A percentile compares a stretch with the other conserved stretches of the same genome.
These are phyloP conservation scores for Gryllus bimaculatus DNA, from an alignment of 1,140 invertebrate genomes.

Conservation along the genomic window DNA sequence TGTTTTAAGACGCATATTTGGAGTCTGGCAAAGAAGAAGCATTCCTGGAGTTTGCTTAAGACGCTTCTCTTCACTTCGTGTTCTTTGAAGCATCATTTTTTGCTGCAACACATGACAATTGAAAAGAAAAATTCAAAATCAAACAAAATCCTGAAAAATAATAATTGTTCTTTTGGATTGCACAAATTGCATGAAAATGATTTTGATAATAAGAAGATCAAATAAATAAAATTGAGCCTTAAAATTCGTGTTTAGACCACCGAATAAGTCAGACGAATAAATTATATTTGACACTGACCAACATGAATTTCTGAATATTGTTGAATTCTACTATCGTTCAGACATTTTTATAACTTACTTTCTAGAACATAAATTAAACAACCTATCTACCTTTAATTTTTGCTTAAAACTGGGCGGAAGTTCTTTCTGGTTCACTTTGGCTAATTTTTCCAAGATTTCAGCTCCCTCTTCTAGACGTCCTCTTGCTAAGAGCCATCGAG, in stretches of 20 bases:
- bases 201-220: neutral
- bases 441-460: constrained; percentile 62
- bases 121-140: neutral
- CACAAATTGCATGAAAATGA: neutral
- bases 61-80: constrained; percentile 49
- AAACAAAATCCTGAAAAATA: neutral
- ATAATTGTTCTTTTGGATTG: neutral
- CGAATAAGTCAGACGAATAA: neutral
- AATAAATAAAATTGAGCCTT: neutral
- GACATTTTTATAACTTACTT: too few relatives aligned
- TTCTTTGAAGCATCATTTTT: constrained; percentile 55
- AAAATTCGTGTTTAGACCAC: neutral
- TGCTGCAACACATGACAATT: constrained; percentile 33
- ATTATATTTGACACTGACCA: neutral
- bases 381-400: constrained; percentile 43
- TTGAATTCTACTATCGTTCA: neutral
- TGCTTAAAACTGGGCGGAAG: constrained; percentile 60
- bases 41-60: constrained; percentile 52
- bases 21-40: constrained; percentile 63
- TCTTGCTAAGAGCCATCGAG: constrained; percentile 72
- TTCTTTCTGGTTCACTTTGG: constrained; percentile 63
- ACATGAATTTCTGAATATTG: neutral
- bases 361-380: neutral
- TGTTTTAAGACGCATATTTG: constrained; percentile 71
- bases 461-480: constrained; percentile 70